Conservation (phyloP, 2,113 vertebrate species). For the Actinemys pallida region DNA sequence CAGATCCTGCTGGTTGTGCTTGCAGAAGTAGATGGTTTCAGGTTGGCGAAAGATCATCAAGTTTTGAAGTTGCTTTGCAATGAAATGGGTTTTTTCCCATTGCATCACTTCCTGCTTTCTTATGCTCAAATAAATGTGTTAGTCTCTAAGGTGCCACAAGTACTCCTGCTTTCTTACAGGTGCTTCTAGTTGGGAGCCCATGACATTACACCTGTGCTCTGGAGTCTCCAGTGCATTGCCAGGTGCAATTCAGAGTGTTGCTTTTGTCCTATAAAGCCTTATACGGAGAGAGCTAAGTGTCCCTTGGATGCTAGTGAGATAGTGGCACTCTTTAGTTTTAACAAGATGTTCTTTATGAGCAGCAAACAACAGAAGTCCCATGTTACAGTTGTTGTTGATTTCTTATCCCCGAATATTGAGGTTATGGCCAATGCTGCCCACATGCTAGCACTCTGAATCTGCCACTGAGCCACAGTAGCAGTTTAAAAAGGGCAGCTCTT, state of each 20-base stretch:
- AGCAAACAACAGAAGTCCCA: neutral
- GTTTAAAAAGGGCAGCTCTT: neutral
- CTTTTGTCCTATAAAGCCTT: neutral
- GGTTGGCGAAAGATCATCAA: no score
- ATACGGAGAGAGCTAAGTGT: neutral
- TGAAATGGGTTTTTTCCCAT: neutral
- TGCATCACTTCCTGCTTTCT: neutral
- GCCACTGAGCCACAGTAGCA: neutral
- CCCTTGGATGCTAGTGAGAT: neutral
- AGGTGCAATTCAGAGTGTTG: neutral
- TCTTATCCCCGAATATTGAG: neutral
- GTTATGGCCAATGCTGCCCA: neutral
- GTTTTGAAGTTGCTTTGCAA: neutral
- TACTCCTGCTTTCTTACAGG: neutral
- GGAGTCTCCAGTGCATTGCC: neutral
- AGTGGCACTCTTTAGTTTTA: neutral
- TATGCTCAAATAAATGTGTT: neutral
- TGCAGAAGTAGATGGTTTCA: neutral
- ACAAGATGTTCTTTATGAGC: neutral
- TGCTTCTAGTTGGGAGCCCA: neutral
- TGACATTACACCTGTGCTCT: rapidly evolving
- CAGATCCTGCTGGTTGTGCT: neutral
- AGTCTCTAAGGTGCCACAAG: no score
- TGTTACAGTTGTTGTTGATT: neutral
- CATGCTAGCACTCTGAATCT: neutral